A percentile compares a stretch with the other conserved stretches of the same genome.
Evolutionary conservation across 1,140 invertebrate species (phyloP).

Genomic region (Ooceraea biroi): DNA sequence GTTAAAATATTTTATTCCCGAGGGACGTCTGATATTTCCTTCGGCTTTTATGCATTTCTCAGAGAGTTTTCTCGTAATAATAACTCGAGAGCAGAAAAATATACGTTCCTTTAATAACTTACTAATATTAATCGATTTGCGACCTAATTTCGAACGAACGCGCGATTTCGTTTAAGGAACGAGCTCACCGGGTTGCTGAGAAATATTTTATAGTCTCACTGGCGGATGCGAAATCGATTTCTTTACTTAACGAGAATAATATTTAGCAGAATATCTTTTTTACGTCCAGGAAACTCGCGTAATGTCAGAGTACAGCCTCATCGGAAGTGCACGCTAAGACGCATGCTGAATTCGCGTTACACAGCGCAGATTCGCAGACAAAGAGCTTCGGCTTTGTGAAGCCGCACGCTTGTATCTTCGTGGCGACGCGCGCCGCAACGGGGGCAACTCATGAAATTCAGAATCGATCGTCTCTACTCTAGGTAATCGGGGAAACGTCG

Average conservation of each 20-base stretch:
- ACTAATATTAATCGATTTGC: background rate
- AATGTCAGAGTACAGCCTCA: background rate
- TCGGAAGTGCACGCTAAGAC: background rate
- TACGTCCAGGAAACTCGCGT: background rate
- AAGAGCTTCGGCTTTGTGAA: background rate
- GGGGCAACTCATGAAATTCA: slow-evolving; percentile 44
- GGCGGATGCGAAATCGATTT: background rate
- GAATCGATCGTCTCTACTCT: slow-evolving; percentile 46
- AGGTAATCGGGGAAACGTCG: slow-evolving; percentile 52
- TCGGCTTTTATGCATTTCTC: slow-evolving; percentile 17
- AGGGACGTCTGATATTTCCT: slow-evolving; percentile 29
- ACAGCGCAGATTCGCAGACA: slow-evolving; percentile 6
- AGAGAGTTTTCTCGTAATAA: slow-evolving; percentile 16
- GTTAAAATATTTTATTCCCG: slow-evolving; percentile 41
- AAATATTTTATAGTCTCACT: background rate
- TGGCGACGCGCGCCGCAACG: background rate
- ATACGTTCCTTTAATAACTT: background rate
- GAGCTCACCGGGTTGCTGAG: background rate
- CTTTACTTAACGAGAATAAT: background rate
- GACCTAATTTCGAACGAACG: slow-evolving; percentile 19
- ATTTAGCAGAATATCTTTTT: background rate
- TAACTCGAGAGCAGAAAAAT: background rate
- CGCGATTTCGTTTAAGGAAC: background rate
- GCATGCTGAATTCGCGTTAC: slow-evolving; percentile 3
- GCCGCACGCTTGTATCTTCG: slow-evolving; percentile 22